phyloP scores from a whole-genome alignment of 2,888 invertebrate species.

The Athrips mouffetella region DNA sequence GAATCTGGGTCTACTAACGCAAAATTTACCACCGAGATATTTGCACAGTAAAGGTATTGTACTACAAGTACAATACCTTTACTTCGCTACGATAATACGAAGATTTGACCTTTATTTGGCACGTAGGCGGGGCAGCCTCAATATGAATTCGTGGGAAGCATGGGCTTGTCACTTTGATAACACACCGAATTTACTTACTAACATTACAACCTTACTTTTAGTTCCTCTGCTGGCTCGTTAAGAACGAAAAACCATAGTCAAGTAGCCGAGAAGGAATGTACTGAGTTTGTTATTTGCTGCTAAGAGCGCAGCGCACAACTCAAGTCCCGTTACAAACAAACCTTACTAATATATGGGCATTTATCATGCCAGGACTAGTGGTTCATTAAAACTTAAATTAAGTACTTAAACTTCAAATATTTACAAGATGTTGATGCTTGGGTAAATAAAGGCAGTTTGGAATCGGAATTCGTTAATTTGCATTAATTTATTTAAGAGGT shows the following conservation, averaged over 20 bases:
- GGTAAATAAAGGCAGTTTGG: not conserved
- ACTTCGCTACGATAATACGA: not conserved
- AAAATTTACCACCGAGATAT: too few species aligned
- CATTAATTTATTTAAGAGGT: not conserved
- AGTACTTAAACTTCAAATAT: constrained; percentile 1
- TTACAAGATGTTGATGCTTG: not conserved
- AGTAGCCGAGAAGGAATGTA: not conserved
- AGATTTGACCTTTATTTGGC: constrained; percentile 28
- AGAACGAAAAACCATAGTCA: not conserved
- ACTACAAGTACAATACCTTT: too few species aligned
- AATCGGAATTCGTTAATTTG: not conserved
- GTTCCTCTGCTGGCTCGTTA: not conserved
- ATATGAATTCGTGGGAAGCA: constrained; percentile 61
- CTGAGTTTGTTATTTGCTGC: constrained; percentile 26
- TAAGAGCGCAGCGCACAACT: not conserved
- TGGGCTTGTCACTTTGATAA: constrained; percentile 23
- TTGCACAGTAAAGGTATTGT: too few species aligned
- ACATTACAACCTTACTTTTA: not conserved
- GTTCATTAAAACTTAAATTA: not conserved
- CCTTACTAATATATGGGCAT: constrained; percentile 31
- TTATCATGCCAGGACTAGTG: constrained; percentile 29
- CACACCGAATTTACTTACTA: not conserved
- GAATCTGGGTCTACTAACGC: too few species aligned
- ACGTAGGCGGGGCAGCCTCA: constrained; percentile 46
- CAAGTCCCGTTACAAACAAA: constrained; percentile 27